Conservation (phyloP, 2,888 invertebrate species). For the Pseudococcus viburni region DNA sequence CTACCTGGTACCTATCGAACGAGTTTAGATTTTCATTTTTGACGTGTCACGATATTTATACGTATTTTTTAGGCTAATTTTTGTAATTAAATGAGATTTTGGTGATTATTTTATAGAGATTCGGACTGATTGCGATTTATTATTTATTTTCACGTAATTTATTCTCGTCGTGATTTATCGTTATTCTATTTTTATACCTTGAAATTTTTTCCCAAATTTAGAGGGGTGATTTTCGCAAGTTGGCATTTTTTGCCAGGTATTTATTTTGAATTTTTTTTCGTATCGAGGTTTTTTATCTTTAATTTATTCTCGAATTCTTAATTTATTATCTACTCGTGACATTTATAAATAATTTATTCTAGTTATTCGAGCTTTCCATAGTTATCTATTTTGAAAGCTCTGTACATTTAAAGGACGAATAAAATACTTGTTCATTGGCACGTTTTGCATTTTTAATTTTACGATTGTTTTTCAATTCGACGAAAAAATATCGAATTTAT, state of each 20-base stretch:
- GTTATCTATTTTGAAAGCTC: background rate
- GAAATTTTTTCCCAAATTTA: background rate
- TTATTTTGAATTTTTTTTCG: background rate
- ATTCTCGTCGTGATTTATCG: background rate
- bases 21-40: background rate
- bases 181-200: background rate
- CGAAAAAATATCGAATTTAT: conserved; percentile 43
- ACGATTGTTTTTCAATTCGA: background rate
- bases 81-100: background rate
- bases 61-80: background rate
- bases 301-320: conserved; percentile 32
- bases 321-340: conserved; percentile 32
- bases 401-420: background rate
- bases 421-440: background rate
- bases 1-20: background rate
- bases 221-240: background rate
- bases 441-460: background rate
- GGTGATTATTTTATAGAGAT: background rate
- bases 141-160: background rate
- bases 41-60: background rate
- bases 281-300: background rate
- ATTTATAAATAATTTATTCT: background rate
- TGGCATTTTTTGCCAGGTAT: too few relatives aligned
- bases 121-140: background rate
- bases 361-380: background rate